These are phyloP conservation scores for Sycobia sp. DNA, from an alignment of 1,140 invertebrate species.

Conservation along the genomic window DNA sequence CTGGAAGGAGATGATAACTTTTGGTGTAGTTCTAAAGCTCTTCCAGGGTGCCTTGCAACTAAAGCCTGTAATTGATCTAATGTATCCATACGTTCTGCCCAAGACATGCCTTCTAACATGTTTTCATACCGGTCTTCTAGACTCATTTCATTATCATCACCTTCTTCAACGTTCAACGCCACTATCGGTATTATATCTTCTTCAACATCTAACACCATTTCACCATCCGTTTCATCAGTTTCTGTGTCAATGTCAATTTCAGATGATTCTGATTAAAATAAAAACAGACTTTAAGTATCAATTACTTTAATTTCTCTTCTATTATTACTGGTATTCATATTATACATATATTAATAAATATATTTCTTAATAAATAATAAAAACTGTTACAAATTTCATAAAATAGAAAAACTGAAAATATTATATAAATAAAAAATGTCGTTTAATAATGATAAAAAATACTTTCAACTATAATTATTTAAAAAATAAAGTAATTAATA, in stretches of 20 bases:
- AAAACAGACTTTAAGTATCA: no score
- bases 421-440: no score
- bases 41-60: slow-evolving; percentile 83
- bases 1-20: slow-evolving; percentile 90
- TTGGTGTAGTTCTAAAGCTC: slow-evolving; percentile 88
- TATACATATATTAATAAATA: no score
- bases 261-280: slow-evolving; percentile 65
- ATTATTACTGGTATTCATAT: no score
- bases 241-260: slow-evolving; percentile 83
- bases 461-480: no score
- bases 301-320: no score
- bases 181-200: slow-evolving; percentile 49
- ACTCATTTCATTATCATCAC: slow-evolving; percentile 53
- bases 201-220: slow-evolving; percentile 68
- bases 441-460: no score
- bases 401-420: no score
- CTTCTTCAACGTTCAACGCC: slow-evolving; percentile 31
- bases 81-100: slow-evolving; percentile 78
- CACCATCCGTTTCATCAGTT: slow-evolving; percentile 78
- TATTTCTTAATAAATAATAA: no score
- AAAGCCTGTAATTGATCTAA: slow-evolving; percentile 76
- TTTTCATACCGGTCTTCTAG: slow-evolving; percentile 68
- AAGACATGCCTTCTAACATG: slow-evolving; percentile 75
- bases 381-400: no score
- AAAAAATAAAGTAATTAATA: no score